Evolutionary conservation across 2,113 vertebrate species (phyloP), one percentile per base, ranked within the genome.

Genomic region (Chloroceryle aenea): DNA sequence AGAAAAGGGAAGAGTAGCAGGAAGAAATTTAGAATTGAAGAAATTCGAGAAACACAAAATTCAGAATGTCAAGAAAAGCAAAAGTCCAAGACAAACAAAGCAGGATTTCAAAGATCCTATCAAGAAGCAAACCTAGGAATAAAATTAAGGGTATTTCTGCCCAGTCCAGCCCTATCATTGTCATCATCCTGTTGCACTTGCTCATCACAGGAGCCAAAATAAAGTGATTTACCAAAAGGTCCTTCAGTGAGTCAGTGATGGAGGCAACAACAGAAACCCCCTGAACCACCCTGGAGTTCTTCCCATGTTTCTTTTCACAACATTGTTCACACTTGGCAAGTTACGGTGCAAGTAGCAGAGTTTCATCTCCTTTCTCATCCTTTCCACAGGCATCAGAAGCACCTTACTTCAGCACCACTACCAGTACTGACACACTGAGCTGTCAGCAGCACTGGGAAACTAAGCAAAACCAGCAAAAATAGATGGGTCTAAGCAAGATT

Each of bases 131-230:
- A 66, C 7, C 20, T 16, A 47, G n/a, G 25, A 34, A 77, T 16
- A 64, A 89, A 81, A 26, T 0, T 0, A 0, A 74, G 45, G 40
- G 5, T 40, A 40, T n/a, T 85, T 67, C 3, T 22, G 25, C 20
- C 32, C 38, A 43, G 42, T 19, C 14, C 61, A 34, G 21, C 56
- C n/a, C n/a, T 19, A 22, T 26, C 68, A 38, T 43, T 42, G 47
- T 14, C 47, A 61, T 14, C 38, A 14, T 13, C 40, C 29, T 62
- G 21, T 11, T 77, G 55, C 64, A n/a, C 17, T 55, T 76, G n/a
- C 13, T 76, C 29, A 23, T 13, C 59, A 64, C 55, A 77, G 10
- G 18, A 80, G 42, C 26, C 62, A 53, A 76, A 68, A 12, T 14
- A 25, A 50, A 73, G 17, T 45, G 53, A 62, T 58, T 73, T 69